These are phyloP conservation scores for Biston betularia DNA, from an alignment of 2,888 invertebrate species.

Conservation along the genomic window DNA sequence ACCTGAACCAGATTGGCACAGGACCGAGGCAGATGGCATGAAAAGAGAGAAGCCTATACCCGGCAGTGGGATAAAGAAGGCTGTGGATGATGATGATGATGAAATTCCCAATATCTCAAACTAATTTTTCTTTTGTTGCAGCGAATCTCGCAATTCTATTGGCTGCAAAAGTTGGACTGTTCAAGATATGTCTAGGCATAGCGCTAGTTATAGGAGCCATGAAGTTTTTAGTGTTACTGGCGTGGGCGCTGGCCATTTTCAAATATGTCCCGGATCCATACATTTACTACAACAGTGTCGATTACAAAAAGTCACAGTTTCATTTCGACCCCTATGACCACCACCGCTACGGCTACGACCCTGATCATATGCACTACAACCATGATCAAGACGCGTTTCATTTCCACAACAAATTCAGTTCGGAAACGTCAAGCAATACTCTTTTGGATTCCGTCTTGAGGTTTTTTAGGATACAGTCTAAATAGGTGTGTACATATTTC, in stretches of 20 bases:
- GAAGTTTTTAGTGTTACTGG: constrained; percentile 70
- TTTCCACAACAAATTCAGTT: constrained; percentile 17
- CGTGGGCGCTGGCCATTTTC: constrained; percentile 70
- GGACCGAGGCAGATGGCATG: too few relatives aligned
- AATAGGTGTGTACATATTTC: constrained; percentile 46
- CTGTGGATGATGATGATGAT: too few relatives aligned
- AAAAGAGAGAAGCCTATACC: too few relatives aligned
- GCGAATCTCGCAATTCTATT: constrained; percentile 72
- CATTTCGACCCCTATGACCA: constrained; percentile 42
- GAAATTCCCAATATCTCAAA: constrained; percentile 6
- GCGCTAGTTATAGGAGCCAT: constrained; percentile 63
- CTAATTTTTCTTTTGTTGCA: constrained; percentile 70
- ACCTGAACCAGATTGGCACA: too few relatives aligned
- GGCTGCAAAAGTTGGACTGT: constrained; percentile 73
- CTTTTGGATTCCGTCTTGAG: constrained; percentile 32
- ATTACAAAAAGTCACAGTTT: constrained; percentile 36
- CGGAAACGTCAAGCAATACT: constrained; percentile 19
- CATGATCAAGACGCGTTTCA: constrained; percentile 7
- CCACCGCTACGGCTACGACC: constrained; percentile 34
- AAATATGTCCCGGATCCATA: constrained; percentile 72
- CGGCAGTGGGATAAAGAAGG: too few relatives aligned
- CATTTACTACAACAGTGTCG: constrained; percentile 54
- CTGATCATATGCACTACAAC: constrained; percentile 1
- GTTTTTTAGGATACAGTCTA: constrained; percentile 34
- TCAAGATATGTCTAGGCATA: constrained; percentile 72